Percentiles rank a stretch among this genome's conserved stretches.
phyloP scores from a whole-genome alignment of 1,140 invertebrate genomes.

The Pseudoatta argentina region DNA sequence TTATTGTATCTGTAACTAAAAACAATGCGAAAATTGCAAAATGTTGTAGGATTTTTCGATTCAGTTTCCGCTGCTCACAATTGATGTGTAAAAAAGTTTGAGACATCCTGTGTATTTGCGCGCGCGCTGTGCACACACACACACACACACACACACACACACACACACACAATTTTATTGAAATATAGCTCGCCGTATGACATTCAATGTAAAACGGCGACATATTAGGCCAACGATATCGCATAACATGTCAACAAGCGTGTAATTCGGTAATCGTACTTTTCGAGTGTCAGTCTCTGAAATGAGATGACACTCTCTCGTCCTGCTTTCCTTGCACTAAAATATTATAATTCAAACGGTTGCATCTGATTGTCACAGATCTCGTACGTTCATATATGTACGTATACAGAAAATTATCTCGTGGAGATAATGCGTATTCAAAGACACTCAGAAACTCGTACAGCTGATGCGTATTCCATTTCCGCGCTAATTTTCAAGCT shows the following conservation, averaged over 20 bases:
- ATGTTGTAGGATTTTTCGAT: too few relatives aligned
- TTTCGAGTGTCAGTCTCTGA: not conserved
- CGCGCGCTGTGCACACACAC: not conserved
- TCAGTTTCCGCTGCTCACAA: too few relatives aligned
- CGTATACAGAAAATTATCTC: not conserved
- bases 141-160: not conserved
- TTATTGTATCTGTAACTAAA: too few relatives aligned
- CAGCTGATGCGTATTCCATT: not conserved
- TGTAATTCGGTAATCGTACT: constrained; percentile 17
- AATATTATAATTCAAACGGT: constrained; percentile 12
- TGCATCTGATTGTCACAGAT: not conserved
- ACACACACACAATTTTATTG: not conserved
- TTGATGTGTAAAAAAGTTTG: too few relatives aligned
- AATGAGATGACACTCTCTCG: not conserved
- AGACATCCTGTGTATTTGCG: too few relatives aligned
- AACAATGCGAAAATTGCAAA: too few relatives aligned
- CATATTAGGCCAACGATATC: constrained; percentile 3
- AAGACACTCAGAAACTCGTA: not conserved
- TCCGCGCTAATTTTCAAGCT: constrained; percentile 1
- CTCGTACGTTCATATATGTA: not conserved
- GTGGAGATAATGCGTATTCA: constrained; percentile 12
- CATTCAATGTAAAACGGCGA: constrained; percentile 14
- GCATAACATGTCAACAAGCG: constrained; percentile 13
- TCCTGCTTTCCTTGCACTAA: not conserved
- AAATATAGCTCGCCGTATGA: not conserved